Conservation (phyloP, 2,888 invertebrate species). For the Lissonota sp. region DNA sequence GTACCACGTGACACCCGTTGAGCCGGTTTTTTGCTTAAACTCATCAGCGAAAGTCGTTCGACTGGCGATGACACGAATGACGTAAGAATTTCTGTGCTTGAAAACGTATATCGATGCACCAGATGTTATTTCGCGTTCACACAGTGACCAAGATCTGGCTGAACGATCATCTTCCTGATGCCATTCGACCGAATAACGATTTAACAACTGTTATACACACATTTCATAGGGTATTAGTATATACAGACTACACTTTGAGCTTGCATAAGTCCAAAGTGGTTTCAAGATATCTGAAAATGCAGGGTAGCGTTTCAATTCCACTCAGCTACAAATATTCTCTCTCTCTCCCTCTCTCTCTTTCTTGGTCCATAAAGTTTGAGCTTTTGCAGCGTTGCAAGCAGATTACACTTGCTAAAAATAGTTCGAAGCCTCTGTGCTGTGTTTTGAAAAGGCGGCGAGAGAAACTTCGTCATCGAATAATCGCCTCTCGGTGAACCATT, state of each 20-base stretch:
- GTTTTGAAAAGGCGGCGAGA: constrained; percentile 18
- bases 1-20: neutral
- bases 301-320: constrained; percentile 2
- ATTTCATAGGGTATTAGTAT: neutral
- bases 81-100: constrained; percentile 36
- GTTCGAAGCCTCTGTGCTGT: constrained; percentile 11
- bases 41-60: constrained; percentile 51
- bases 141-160: constrained; percentile 44
- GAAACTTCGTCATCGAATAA: constrained; percentile 60
- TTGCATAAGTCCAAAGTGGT: constrained; percentile 13
- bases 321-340: constrained; percentile 1
- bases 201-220: constrained; percentile 3
- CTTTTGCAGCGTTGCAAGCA: constrained; percentile 18
- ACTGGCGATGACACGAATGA: constrained; percentile 60
- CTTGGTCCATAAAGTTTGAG: constrained; percentile 9
- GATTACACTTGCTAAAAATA: constrained; percentile 56
- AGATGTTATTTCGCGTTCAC: constrained; percentile 54
- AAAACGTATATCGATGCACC: constrained; percentile 48
- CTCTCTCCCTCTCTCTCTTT: neutral
- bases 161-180: constrained; percentile 12
- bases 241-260: neutral
- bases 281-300: constrained; percentile 37
- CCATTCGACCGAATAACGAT: constrained; percentile 39
- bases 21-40: constrained; percentile 44
- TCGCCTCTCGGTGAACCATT: constrained; percentile 54